Conservation (phyloP, 2,797 vertebrate genomes). For the Bovichtus variegatus region DNA sequence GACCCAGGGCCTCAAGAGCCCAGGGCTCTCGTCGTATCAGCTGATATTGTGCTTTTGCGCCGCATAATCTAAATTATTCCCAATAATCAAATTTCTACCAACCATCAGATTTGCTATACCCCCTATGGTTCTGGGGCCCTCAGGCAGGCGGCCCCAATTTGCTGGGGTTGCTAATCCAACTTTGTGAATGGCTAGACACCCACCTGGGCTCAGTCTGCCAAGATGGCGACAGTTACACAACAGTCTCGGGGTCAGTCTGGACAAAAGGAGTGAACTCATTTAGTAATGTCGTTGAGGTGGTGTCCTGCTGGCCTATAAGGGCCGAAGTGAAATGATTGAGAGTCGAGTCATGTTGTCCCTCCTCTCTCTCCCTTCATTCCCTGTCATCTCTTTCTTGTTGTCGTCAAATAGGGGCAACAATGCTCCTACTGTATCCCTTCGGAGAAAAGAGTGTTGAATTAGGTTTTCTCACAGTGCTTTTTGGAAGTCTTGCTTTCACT, state of each 20-base stretch:
- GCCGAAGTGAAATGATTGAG: neutral
- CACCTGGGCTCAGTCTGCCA: neutral
- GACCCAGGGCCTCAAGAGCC: neutral
- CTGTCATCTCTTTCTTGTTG: neutral
- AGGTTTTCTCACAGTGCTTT: neutral
- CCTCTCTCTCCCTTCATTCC: neutral
- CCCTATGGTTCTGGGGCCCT: neutral
- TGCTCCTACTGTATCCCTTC: neutral
- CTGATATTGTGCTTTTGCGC: neutral
- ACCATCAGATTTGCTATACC: neutral
- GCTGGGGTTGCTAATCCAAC: neutral
- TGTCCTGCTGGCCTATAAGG: neutral
- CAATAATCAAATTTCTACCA: conserved; percentile 1
- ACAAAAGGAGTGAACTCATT: neutral
- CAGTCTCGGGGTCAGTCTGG: neutral
- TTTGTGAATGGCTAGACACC: neutral
- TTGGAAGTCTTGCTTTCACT: neutral
- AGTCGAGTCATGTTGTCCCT: neutral
- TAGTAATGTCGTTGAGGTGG: neutral
- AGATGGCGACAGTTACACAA: neutral
- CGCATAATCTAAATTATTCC: conserved; percentile 3
- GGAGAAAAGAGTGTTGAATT: neutral
- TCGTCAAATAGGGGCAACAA: neutral
- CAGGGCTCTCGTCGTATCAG: neutral
- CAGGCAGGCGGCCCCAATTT: neutral